phyloP scores from a whole-genome alignment of 30 jellyfish, hydroid and myxozoan genomes.

The Hydractinia echinata region DNA sequence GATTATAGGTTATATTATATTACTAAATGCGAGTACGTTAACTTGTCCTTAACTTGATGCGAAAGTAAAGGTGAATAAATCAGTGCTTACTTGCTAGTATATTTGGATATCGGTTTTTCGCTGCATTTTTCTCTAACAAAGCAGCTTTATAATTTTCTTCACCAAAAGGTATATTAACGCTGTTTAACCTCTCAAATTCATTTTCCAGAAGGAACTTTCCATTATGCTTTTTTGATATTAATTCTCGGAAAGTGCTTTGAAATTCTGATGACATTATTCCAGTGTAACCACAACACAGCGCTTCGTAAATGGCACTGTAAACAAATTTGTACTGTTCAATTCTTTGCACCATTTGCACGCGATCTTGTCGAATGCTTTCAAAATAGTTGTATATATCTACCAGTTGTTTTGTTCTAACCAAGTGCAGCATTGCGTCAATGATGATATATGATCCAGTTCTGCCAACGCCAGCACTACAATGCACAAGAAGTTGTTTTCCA shows the following conservation, averaged over 20 bases:
- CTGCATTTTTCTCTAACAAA: background rate
- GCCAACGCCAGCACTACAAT: constrained; percentile 99
- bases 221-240: background rate
- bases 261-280: background rate
- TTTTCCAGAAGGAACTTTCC: background rate
- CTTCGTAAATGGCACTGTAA: constrained; percentile 31
- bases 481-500: constrained; percentile 69
- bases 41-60: too few species aligned
- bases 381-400: constrained; percentile 78
- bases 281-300: constrained; percentile 26
- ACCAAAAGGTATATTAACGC: background rate
- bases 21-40: too few species aligned
- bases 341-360: constrained; percentile 88
- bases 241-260: background rate
- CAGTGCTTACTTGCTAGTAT: constrained; percentile 21
- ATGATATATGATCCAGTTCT: constrained; percentile 81
- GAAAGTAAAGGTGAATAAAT: background rate
- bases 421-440: constrained; percentile 62
- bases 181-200: constrained; percentile 8
- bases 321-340: constrained; percentile 33
- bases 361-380: constrained; percentile 73
- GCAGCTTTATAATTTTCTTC: background rate
- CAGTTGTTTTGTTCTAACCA: constrained; percentile 41
- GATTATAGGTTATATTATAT: too few species aligned
- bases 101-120: background rate